phyloP scores from a whole-genome alignment of 2,888 invertebrate species.

The Scaptomyza caliginosa region DNA sequence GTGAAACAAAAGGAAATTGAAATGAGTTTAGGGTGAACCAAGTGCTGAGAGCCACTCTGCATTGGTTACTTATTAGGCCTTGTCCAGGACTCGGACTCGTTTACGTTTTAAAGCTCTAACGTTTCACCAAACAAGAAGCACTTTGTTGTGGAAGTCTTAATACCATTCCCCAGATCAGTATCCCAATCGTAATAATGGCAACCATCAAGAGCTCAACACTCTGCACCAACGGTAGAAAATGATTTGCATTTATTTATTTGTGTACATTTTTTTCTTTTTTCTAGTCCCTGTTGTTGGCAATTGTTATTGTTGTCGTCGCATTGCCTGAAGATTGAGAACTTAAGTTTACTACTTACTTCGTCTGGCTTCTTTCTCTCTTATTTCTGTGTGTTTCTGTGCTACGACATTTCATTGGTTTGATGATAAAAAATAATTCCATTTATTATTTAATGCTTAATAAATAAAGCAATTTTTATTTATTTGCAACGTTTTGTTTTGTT shows the following conservation, averaged over 20 bases:
- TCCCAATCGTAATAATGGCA: constrained; percentile 33
- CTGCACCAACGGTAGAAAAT: constrained; percentile 46
- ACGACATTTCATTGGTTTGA: constrained; percentile 36
- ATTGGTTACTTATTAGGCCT: constrained; percentile 46
- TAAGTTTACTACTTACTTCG: constrained; percentile 7
- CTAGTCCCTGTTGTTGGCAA: constrained; percentile 31
- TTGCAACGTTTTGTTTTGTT: constrained; percentile 53
- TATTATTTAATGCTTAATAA: constrained; percentile 80
- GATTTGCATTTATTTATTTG: constrained; percentile 73
- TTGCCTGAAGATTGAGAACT: constrained; percentile 19
- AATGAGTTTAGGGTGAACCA: constrained; percentile 44
- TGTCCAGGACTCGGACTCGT: constrained; percentile 29
- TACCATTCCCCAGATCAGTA: constrained; percentile 33
- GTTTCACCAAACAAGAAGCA: constrained; percentile 8
- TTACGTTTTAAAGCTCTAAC: constrained; percentile 1
- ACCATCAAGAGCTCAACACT: constrained; percentile 52
- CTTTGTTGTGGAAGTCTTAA: constrained; percentile 23
- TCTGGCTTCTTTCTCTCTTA: constrained; percentile 9
- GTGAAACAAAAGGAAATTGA: constrained; percentile 43
- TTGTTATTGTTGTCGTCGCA: constrained; percentile 46
- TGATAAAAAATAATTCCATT: constrained; percentile 75
- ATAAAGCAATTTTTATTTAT: constrained; percentile 79
- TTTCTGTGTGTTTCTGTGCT: background rate
- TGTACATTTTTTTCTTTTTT: constrained; percentile 2
- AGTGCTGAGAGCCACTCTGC: background rate